Evolutionary conservation across 37 sponge, comb jelly and placozoan genomes (phyloP), one percentile per base, ranked within the genome.

Genomic region (Tethya wilhelma): DNA sequence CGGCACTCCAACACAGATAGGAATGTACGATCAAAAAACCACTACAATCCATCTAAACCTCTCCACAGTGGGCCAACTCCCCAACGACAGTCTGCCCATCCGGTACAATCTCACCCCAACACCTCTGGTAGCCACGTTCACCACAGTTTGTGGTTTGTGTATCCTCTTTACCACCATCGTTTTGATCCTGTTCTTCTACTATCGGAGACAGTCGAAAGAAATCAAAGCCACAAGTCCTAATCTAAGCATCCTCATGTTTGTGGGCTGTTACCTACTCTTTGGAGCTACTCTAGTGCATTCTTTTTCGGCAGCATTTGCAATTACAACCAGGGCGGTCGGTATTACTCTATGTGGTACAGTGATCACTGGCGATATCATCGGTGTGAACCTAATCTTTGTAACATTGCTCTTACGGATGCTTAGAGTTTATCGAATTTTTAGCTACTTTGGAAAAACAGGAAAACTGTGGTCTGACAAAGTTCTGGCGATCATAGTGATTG

Each of bases 381-480:
- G 77, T 4, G 20, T 69, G 26, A 69, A 76, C 44, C 59, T 84
- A 2, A 76, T 84, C 39, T 67, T 75, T 22, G 34, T 69, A 0
- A 84, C 85, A 20, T 1, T 71, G 7, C 64, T 85, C 17, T 45
- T 78, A 5, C 58, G 70, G 39, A 43, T 78, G 79, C 53, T 73
- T 25, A 79, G 86, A 25, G 45, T 78, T 29, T 77, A 71, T 23
- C 42, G 73, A 26, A 41, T 85, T 4, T 85, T 85, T 39, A 78
- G 26, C 62, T 34, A 82, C 63, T 82, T 82, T 30, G 67, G 74
- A 6, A 82, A 44, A 42, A 73, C 67, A n/a, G 74, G 83, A 3
- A 62, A 49, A 26, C 8, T 33, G 41, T 82, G 83, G 83, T 73
- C 83, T 0, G 83, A 82, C 30, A 4, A 46, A 65, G 34, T 64